Evolutionary conservation across 1,140 invertebrate species (phyloP).

Genomic region (Procambarus clarkii): DNA sequence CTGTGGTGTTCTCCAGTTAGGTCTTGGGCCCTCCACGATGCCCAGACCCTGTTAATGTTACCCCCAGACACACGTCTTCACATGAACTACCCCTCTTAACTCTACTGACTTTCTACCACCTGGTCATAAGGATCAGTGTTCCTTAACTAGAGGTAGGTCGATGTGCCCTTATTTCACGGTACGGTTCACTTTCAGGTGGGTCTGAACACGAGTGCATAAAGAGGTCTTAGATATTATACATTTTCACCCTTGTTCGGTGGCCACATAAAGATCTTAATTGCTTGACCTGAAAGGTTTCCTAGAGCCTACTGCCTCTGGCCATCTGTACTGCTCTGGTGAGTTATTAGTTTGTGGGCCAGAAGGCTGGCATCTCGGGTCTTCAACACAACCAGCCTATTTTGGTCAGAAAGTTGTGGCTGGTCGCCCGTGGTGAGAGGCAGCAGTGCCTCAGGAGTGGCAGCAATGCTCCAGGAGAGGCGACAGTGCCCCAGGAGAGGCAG

Average conservation of each 20-base stretch:
- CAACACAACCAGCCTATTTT: conserved; percentile 33
- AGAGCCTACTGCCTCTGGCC: neutral
- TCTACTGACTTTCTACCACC: neutral
- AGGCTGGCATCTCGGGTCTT: conserved; percentile 22
- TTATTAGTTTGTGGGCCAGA: conserved; percentile 40
- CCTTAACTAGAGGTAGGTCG: neutral
- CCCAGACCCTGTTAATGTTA: neutral
- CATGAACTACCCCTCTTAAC: too few species aligned
- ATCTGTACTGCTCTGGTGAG: conserved; percentile 23
- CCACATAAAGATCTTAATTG: neutral
- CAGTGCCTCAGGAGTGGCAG: too few species aligned
- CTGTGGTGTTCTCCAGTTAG: conserved; percentile 15
- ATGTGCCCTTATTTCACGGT: neutral
- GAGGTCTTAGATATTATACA: conserved; percentile 7
- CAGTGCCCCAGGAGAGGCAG: too few species aligned
- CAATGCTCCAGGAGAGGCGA: too few species aligned
- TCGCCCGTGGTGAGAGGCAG: too few species aligned
- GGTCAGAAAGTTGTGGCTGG: too few species aligned
- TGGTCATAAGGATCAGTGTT: conserved; percentile 11
- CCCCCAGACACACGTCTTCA: neutral
- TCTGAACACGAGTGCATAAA: conserved; percentile 12
- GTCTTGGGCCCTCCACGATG: conserved; percentile 31
- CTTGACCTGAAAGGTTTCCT: neutral
- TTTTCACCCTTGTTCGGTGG: conserved; percentile 3
- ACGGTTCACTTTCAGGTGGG: conserved; percentile 17